Conservation (phyloP, 2,888 invertebrate genomes). For the Drosophila merina region DNA sequence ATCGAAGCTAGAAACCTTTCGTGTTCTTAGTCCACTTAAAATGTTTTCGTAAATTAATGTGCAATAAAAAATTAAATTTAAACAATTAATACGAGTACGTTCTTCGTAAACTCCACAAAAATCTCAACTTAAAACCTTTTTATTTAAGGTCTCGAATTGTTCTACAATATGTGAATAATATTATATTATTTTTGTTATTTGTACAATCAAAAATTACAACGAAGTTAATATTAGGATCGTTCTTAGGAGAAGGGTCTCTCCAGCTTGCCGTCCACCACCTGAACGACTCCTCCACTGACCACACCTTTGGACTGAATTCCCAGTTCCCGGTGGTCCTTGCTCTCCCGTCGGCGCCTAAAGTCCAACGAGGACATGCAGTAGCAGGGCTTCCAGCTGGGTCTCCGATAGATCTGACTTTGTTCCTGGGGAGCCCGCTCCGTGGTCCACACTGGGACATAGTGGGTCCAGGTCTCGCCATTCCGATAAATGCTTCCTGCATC, state of each 20-base stretch:
- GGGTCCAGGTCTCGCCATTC: slow-evolving; percentile 81
- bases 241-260: slow-evolving; percentile 75
- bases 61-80: slow-evolving; percentile 8
- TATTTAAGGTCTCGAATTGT: too few species aligned
- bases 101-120: too few species aligned
- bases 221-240: neutral
- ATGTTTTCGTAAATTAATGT: slow-evolving; percentile 6
- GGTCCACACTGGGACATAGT: slow-evolving; percentile 82
- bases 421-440: slow-evolving; percentile 81
- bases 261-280: slow-evolving; percentile 80
- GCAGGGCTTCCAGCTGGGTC: slow-evolving; percentile 83
- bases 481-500: slow-evolving; percentile 74
- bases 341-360: slow-evolving; percentile 74
- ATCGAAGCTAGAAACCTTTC: slow-evolving; percentile 11
- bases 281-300: slow-evolving; percentile 56
- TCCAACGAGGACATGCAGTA: slow-evolving; percentile 78
- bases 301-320: slow-evolving; percentile 8
- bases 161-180: too few species aligned
- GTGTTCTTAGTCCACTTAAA: slow-evolving; percentile 28
- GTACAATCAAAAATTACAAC: neutral
- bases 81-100: neutral
- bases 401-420: slow-evolving; percentile 72
- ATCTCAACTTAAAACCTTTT: too few species aligned
- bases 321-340: slow-evolving; percentile 29
- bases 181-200: neutral